Evolutionary conservation across 2,113 vertebrate genomes (phyloP).

Genomic region (Axis porcinus): DNA sequence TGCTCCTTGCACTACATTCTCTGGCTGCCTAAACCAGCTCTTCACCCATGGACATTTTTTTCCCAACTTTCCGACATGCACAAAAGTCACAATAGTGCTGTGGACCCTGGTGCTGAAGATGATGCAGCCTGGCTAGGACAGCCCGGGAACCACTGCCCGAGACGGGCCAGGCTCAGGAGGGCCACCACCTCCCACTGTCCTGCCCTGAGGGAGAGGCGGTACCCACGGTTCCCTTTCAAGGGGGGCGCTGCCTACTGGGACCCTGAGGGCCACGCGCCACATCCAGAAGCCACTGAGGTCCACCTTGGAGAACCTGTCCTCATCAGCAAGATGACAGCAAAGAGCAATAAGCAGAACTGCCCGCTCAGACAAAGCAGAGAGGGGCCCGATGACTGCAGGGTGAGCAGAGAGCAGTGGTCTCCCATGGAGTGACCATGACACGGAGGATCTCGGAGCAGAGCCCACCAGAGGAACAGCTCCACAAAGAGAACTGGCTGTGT

Average conservation of each 20-base stretch:
- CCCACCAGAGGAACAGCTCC: neutral
- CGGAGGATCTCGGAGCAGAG: neutral
- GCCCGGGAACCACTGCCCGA: fast-evolving
- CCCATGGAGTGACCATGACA: neutral
- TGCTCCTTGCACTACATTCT: neutral
- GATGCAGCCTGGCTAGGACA: neutral
- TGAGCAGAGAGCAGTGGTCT: neutral
- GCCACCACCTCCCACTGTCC: neutral
- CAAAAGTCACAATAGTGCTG: neutral
- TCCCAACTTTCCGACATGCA: neutral
- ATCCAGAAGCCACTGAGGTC: neutral
- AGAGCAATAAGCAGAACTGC: neutral
- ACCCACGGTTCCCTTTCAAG: neutral
- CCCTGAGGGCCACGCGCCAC: neutral
- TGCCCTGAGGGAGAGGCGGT: neutral
- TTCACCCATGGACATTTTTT: neutral
- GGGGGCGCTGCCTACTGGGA: neutral
- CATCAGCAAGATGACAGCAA: neutral
- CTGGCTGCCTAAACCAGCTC: neutral
- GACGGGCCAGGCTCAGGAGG: neutral
- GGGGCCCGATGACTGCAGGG: neutral
- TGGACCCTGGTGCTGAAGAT: neutral
- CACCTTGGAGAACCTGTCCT: neutral
- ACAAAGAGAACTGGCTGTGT: neutral
- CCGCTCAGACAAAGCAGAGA: neutral